phyloP scores from a whole-genome alignment of 2,797 vertebrate genomes.

The Karalla daura region DNA sequence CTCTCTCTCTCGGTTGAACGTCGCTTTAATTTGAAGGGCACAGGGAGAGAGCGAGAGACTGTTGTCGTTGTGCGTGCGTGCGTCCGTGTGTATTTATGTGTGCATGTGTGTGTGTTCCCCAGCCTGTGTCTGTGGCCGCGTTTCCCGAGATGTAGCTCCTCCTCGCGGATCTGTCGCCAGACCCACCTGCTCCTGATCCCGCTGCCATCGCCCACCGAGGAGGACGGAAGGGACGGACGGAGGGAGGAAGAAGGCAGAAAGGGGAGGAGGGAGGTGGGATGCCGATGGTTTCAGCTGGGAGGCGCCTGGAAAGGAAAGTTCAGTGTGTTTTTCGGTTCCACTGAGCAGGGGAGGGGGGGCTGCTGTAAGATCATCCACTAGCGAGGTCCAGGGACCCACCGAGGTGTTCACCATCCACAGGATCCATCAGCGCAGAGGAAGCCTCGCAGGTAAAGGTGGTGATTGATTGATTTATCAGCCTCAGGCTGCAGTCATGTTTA shows the following conservation, averaged over 20 bases:
- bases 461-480: slow-evolving; percentile 27
- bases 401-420: background rate
- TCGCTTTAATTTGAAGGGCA: slow-evolving; percentile 66
- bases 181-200: slow-evolving; percentile 52
- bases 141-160: slow-evolving; percentile 50
- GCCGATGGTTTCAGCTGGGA: slow-evolving; percentile 59
- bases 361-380: background rate
- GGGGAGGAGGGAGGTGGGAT: slow-evolving; percentile 50
- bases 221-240: slow-evolving; percentile 11
- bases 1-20: background rate
- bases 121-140: slow-evolving; percentile 37
- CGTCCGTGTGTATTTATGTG: too few relatives aligned
- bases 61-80: slow-evolving; percentile 1
- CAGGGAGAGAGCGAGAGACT: slow-evolving; percentile 5
- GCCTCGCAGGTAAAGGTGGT: slow-evolving; percentile 63
- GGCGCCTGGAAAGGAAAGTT: slow-evolving; percentile 55
- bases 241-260: slow-evolving; percentile 12
- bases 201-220: slow-evolving; percentile 23
- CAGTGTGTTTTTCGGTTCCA: slow-evolving; percentile 10
- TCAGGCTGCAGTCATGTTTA: slow-evolving; percentile 16
- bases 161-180: background rate
- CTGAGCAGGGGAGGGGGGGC: background rate
- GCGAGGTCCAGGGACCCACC: too few relatives aligned
- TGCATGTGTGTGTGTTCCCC: slow-evolving; percentile 6
- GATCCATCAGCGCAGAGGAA: slow-evolving; percentile 8